phyloP scores from a whole-genome alignment of 1,140 invertebrate species.

The Drosophila watanabei region DNA sequence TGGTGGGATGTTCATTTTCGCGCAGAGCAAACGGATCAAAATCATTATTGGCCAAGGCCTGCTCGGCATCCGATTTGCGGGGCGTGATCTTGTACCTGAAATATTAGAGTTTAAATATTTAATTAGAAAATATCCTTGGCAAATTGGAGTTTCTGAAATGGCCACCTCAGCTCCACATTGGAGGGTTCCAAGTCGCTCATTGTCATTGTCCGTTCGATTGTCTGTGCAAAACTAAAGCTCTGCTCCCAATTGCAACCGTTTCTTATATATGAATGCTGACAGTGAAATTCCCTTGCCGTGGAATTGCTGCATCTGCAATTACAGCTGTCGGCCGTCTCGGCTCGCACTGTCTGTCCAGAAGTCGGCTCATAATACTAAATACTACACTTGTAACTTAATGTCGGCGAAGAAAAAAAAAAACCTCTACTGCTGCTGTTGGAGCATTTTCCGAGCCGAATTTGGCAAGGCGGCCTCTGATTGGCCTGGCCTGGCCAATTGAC shows the following conservation, averaged over 20 bases:
- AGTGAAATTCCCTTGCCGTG: slow-evolving; percentile 71
- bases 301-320: slow-evolving; percentile 83
- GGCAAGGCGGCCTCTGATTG: slow-evolving; percentile 41
- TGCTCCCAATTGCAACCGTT: slow-evolving; percentile 42
- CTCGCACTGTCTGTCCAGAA: slow-evolving; percentile 15
- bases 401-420: slow-evolving; percentile 24
- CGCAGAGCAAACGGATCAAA: slow-evolving; percentile 92
- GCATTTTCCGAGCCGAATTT: slow-evolving; percentile 46
- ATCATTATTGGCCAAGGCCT: slow-evolving; percentile 86
- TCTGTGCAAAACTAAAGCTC: slow-evolving; percentile 62
- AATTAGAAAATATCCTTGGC: background rate
- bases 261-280: slow-evolving; percentile 69
- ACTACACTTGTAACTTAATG: slow-evolving; percentile 60
- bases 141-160: background rate
- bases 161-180: slow-evolving; percentile 66
- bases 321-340: slow-evolving; percentile 43
- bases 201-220: slow-evolving; percentile 38
- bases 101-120: slow-evolving; percentile 28
- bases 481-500: slow-evolving; percentile 44
- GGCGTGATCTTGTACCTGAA: slow-evolving; percentile 89
- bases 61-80: slow-evolving; percentile 86
- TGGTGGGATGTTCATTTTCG: slow-evolving; percentile 91
- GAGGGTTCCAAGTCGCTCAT: slow-evolving; percentile 50
- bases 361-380: slow-evolving; percentile 53
- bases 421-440: background rate